A percentile compares a stretch with the other conserved stretches of the same genome.
These are phyloP conservation scores for Hyposoter dolosus DNA, from an alignment of 2,888 invertebrate species.

Conservation along the genomic window DNA sequence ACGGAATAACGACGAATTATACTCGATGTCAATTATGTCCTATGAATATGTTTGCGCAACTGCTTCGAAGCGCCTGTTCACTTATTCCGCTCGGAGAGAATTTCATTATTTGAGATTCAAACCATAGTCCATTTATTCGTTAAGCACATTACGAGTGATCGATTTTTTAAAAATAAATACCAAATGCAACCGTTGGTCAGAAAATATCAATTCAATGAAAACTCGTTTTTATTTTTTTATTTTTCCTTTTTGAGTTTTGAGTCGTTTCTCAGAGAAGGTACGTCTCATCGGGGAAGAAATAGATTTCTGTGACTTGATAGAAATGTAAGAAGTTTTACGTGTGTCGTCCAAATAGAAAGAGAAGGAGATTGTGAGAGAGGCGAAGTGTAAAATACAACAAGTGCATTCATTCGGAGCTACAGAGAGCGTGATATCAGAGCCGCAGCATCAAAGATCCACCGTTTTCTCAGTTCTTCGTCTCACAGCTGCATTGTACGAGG, in stretches of 20 bases:
- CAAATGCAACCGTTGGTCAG: neutral
- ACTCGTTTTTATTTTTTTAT: neutral
- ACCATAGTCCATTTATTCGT: neutral
- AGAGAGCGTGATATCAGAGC: constrained; percentile 29
- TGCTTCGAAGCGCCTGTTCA: neutral
- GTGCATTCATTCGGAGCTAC: constrained; percentile 58
- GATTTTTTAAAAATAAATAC: neutral
- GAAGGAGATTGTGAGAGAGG: neutral
- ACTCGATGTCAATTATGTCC: neutral
- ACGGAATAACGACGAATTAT: neutral
- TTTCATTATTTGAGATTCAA: neutral
- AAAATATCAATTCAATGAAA: neutral
- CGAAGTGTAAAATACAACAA: constrained; percentile 44
- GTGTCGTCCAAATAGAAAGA: constrained; percentile 11
- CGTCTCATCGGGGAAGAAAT: constrained; percentile 18
- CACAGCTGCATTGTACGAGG: constrained; percentile 58
- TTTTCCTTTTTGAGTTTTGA: neutral
- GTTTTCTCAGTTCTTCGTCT: constrained; percentile 54
- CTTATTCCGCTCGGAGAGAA: neutral
- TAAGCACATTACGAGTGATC: neutral
- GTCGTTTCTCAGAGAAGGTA: neutral
- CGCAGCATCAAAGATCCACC: constrained; percentile 37
- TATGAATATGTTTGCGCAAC: neutral
- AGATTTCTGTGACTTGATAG: constrained; percentile 1
- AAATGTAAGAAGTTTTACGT: constrained; percentile 32